phyloP scores from a whole-genome alignment of 2,888 invertebrate species.

The Spisula subtruncata region DNA sequence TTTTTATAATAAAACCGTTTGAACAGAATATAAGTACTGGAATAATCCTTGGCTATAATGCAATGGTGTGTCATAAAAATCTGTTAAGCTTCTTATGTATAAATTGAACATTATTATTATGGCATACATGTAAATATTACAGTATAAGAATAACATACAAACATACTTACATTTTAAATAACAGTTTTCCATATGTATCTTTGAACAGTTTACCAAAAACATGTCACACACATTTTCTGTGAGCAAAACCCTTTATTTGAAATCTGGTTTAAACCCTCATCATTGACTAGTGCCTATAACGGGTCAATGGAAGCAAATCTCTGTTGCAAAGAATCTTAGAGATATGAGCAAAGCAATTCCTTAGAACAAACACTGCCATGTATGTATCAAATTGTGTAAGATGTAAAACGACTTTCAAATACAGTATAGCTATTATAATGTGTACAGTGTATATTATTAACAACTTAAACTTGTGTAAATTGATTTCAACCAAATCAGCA shows the following conservation, averaged over 20 bases:
- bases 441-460: too few species aligned
- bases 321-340: too few species aligned
- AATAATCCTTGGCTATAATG: neutral
- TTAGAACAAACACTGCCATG: too few species aligned
- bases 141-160: neutral
- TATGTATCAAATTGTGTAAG: too few species aligned
- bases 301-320: too few species aligned
- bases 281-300: neutral
- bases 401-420: too few species aligned
- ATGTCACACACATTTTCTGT: neutral
- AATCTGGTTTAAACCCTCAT: neutral
- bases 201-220: neutral
- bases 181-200: neutral
- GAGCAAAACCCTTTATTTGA: neutral
- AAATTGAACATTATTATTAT: constrained; percentile 13
- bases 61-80: neutral
- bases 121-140: constrained; percentile 7
- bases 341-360: too few species aligned
- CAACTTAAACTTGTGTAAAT: neutral
- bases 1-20: neutral
- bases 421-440: too few species aligned
- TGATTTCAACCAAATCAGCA: neutral
- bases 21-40: neutral
- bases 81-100: constrained; percentile 10
- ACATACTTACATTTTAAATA: neutral